Percentiles rank a stretch among this genome's conserved stretches.
phyloP scores from a whole-genome alignment of 2,797 vertebrate species.

The Chaetophractus vellerosus region DNA sequence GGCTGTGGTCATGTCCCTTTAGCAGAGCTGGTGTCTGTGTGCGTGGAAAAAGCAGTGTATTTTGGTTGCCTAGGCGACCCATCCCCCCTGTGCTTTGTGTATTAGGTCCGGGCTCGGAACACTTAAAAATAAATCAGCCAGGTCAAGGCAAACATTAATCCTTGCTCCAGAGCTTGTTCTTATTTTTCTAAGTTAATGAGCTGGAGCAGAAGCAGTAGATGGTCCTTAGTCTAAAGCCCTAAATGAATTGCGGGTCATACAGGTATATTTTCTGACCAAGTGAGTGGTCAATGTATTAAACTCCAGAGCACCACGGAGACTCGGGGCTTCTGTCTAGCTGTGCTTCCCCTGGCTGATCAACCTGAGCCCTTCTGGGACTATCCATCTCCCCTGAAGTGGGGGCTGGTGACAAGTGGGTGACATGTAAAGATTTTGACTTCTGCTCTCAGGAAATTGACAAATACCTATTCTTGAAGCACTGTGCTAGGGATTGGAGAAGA shows the following conservation, averaged over 20 bases:
- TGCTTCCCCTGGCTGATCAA: background rate
- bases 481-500: background rate
- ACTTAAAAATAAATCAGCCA: conserved; percentile 63
- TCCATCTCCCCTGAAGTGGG: background rate
- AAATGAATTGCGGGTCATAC: background rate
- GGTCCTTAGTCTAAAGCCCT: background rate
- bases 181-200: conserved; percentile 58
- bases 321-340: background rate
- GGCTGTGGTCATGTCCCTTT: background rate
- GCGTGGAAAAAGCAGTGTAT: background rate
- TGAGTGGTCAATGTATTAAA: background rate
- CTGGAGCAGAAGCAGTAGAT: conserved; percentile 36
- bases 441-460: background rate
- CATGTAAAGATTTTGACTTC: background rate
- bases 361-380: too few species aligned
- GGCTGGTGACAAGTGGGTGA: background rate
- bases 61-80: conserved; percentile 11
- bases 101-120: background rate
- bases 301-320: background rate
- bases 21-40: background rate
- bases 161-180: conserved; percentile 42
- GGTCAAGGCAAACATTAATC: conserved; percentile 56
- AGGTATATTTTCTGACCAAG: background rate
- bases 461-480: conserved; percentile 2
- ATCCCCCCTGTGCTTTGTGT: background rate